Evolutionary conservation across 2,888 invertebrate genomes (phyloP).

Genomic region (Sicus ferrugineus): DNA sequence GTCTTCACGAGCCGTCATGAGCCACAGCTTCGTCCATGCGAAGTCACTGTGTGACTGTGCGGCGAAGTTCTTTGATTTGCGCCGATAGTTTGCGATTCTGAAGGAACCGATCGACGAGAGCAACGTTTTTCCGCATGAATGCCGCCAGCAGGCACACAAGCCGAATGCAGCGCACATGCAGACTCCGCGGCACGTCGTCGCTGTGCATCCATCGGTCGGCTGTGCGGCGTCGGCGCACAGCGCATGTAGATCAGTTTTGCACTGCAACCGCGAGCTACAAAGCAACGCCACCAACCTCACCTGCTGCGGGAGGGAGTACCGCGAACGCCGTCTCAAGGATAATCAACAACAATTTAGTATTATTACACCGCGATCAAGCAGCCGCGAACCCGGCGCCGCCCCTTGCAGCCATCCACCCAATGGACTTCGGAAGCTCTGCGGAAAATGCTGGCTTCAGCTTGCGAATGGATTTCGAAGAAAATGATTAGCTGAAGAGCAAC

Average conservation of each 20-base stretch:
- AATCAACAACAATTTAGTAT: conserved; percentile 65
- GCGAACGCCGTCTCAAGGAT: conserved; percentile 59
- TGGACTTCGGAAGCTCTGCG: conserved; percentile 10
- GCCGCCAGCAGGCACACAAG: not conserved
- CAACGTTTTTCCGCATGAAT: conserved; percentile 16
- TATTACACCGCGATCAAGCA: conserved; percentile 55
- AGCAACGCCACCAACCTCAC: not conserved
- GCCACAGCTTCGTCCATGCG: not conserved
- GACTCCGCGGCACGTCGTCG: not conserved
- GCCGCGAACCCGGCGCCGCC: not conserved
- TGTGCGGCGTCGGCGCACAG: not conserved
- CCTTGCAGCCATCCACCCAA: not conserved
- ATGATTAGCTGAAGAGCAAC: conserved; percentile 48
- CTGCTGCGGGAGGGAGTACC: not conserved
- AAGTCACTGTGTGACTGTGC: conserved; percentile 14
- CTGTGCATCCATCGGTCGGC: not conserved
- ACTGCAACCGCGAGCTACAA: not conserved
- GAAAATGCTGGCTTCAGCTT: conserved; percentile 23
- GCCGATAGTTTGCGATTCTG: conserved; percentile 14
- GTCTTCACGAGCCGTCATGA: not conserved
- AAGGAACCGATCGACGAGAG: not conserved
- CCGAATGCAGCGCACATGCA: not conserved
- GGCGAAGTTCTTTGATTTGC: conserved; percentile 26
- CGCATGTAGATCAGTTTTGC: not conserved
- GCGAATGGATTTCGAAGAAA: conserved; percentile 56